Evolutionary conservation across 2,113 vertebrate species (phyloP), one percentile per base, ranked within the genome.

Genomic region (Dipodomys spectabilis): DNA sequence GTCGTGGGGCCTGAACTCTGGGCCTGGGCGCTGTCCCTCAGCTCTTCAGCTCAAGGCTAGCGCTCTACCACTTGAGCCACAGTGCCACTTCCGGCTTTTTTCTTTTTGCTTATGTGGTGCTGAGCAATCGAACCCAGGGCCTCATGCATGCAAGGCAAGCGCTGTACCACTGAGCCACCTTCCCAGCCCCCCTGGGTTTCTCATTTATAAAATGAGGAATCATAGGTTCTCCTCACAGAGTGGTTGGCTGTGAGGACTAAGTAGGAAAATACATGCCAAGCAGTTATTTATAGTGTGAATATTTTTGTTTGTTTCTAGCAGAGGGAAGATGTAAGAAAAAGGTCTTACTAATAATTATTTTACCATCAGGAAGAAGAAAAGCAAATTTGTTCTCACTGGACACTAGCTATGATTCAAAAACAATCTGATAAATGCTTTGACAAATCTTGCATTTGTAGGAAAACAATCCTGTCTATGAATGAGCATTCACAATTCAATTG

Each of bases 321-420:
- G 7, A 91, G 18, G 28, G 75, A 74, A 62, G 62, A 74, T 67
- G 35, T 80, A 39, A 78, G 20, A 15, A 68, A 95, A 90, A 90
- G n/a, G 23, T 57, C 15, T 57, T 57, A 57, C 53, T 18, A 57
- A 13, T 39, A 82, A 60, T 79, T 72, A 88, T 67, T 71, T 94
- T 67, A 85, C 30, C 39, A 45, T 83, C 35, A 80, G 77, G 6
- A 95, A 86, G 82, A 91, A 28, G 28, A 28, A 65, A 79, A 79
- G 60, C 49, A 90, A 95, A 39, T 28, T 71, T 72, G 49, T 57
- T 86, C 85, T 95, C 64, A 81, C 80, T 82, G 32, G 45, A 7
- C 8, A 71, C 13, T 39, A 86, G 16, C 65, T 82, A 77, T 62
- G n/a, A 45, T 80, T 35, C 81, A 79, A 44, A 91, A 90, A 86